Evolutionary conservation across 30 jellyfish, hydroid and myxozoan species (phyloP).

Genomic region (Aurelia sp.): DNA sequence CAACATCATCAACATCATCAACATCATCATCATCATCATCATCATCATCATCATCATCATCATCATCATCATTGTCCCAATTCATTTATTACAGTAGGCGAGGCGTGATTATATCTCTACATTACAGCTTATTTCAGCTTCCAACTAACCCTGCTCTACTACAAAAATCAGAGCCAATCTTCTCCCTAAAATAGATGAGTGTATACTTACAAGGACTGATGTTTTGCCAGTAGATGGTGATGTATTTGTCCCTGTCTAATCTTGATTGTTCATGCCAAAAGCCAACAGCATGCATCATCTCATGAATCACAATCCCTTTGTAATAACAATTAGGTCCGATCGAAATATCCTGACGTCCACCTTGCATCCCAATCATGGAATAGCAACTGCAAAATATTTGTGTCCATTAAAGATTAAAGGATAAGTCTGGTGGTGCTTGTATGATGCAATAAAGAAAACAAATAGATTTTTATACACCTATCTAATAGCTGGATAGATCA

Average conservation of each 20-base stretch:
- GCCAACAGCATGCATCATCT: slow-evolving; percentile 30
- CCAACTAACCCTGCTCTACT: neutral
- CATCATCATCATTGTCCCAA: neutral
- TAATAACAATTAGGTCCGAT: slow-evolving; percentile 11
- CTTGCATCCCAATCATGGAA: slow-evolving; percentile 8
- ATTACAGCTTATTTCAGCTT: neutral
- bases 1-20: slow-evolving; percentile 15
- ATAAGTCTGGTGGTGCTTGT: no score
- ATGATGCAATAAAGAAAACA: no score
- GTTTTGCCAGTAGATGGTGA: slow-evolving; percentile 17
- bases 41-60: slow-evolving; percentile 17
- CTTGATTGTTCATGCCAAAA: slow-evolving; percentile 43
- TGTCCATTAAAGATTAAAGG: no score
- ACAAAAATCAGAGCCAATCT: no score
- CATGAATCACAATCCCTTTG: slow-evolving; percentile 35
- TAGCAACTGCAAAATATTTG: slow-evolving; percentile 1
- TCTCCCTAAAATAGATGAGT: no score
- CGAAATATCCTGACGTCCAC: slow-evolving; percentile 22
- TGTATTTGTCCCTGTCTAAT: slow-evolving; percentile 21
- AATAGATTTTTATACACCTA: no score
- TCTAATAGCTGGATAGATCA: no score
- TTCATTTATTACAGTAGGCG: neutral
- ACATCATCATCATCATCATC: slow-evolving; percentile 23
- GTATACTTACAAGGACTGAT: neutral
- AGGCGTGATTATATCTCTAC: neutral